Percentiles rank a stretch among this genome's conserved stretches.
These are phyloP conservation scores for Heliconius himera DNA, from an alignment of 1,140 invertebrate genomes.

Conservation along the genomic window DNA sequence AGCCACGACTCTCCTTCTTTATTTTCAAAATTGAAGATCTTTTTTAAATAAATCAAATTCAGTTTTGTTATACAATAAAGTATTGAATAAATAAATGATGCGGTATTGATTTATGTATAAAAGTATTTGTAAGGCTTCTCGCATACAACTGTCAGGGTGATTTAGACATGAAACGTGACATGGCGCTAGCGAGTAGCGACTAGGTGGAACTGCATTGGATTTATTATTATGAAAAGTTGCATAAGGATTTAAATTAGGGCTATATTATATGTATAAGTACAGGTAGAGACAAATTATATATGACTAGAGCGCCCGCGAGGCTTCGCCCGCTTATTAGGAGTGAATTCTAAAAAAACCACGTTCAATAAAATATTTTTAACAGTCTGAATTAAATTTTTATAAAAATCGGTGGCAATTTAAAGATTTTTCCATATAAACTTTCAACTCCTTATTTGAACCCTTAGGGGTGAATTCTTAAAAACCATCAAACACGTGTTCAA, in stretches of 20 bases:
- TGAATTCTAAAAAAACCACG: no score
- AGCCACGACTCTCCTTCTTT: no score
- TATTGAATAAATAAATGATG: not conserved
- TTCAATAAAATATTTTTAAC: no score
- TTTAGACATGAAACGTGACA: conserved; percentile 4
- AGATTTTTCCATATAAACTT: no score
- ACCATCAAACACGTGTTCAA: no score
- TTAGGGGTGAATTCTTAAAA: no score
- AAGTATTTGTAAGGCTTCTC: not conserved
- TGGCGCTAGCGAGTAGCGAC: not conserved
- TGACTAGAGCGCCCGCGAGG: no score
- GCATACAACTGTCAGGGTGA: not conserved
- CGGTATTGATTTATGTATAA: not conserved
- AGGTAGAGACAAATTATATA: no score
- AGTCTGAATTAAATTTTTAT: no score
- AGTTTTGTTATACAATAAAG: not conserved
- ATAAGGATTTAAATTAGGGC: not conserved
- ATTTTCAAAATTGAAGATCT: not conserved
- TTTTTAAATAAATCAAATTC: not conserved
- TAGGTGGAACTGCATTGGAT: not conserved
- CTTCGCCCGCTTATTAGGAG: no score
- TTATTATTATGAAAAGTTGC: not conserved
- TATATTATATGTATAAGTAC: not conserved
- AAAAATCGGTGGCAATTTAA: no score
- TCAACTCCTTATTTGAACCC: no score